These are phyloP conservation scores for Resseliella maxima DNA, from an alignment of 2,888 invertebrate genomes.

Conservation along the genomic window DNA sequence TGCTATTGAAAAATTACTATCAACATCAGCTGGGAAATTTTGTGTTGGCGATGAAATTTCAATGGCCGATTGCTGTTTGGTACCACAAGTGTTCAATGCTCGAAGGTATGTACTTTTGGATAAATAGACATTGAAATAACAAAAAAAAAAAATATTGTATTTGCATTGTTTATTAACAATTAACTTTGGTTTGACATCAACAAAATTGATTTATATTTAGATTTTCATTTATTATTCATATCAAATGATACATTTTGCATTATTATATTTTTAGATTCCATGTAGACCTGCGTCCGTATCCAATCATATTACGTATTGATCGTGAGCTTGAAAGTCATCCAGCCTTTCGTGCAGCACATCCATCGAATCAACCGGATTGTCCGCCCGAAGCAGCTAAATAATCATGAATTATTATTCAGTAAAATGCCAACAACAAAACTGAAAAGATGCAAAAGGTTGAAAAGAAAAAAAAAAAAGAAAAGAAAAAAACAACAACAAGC, in stretches of 20 bases:
- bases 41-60: conserved; percentile 95
- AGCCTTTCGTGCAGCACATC: conserved; percentile 91
- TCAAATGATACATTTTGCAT: not conserved
- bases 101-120: conserved; percentile 73
- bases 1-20: conserved; percentile 88
- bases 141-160: no score
- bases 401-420: not conserved
- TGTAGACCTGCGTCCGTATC: conserved; percentile 89
- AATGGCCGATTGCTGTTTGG: conserved; percentile 93
- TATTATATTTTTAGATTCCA: conserved; percentile 77
- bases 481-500: not conserved
- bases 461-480: not conserved
- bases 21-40: conserved; percentile 87
- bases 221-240: not conserved
- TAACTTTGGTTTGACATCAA: no score
- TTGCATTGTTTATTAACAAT: no score
- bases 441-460: not conserved
- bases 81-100: conserved; percentile 96
- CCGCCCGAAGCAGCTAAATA: conserved; percentile 88
- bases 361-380: conserved; percentile 93
- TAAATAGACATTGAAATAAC: no score
- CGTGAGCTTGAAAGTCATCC: conserved; percentile 87
- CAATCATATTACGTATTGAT: conserved; percentile 88
- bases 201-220: not conserved
- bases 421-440: no score